These are phyloP conservation scores for Elysia crispata DNA, from an alignment of 2,888 invertebrate species.

Conservation along the genomic window DNA sequence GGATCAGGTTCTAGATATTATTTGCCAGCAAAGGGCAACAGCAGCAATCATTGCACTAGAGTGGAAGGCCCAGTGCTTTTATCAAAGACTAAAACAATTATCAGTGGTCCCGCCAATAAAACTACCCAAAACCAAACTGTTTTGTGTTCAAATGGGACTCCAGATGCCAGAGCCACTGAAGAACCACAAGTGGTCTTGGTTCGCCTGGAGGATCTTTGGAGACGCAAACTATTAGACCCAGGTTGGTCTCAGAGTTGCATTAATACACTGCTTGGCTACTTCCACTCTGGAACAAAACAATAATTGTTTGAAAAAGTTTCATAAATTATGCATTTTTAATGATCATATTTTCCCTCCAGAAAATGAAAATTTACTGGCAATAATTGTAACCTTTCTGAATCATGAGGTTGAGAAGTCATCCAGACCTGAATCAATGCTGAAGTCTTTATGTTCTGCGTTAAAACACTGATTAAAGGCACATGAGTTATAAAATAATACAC, in stretches of 20 bases:
- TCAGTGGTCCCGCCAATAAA: not conserved
- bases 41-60: not conserved
- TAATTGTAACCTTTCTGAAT: too few species aligned
- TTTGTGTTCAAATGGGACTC: not conserved
- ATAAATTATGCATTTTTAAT: too few species aligned
- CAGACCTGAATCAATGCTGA: too few species aligned
- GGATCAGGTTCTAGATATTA: too few species aligned
- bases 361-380: too few species aligned
- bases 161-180: not conserved
- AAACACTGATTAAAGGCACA: not conserved
- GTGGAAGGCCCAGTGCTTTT: constrained; percentile 1
- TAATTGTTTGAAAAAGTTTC: too few species aligned
- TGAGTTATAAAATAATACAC: too few species aligned
- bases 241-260: not conserved
- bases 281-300: not conserved
- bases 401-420: too few species aligned
- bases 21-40: too few species aligned
- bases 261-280: not conserved
- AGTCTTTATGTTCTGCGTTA: not conserved
- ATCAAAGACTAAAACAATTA: too few species aligned
- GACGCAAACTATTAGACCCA: not conserved
- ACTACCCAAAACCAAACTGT: not conserved
- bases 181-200: not conserved
- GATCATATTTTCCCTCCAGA: not conserved
- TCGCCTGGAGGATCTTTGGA: not conserved